Conservation (phyloP, 2,113 vertebrate genomes). For the Catharus fuscescens region DNA sequence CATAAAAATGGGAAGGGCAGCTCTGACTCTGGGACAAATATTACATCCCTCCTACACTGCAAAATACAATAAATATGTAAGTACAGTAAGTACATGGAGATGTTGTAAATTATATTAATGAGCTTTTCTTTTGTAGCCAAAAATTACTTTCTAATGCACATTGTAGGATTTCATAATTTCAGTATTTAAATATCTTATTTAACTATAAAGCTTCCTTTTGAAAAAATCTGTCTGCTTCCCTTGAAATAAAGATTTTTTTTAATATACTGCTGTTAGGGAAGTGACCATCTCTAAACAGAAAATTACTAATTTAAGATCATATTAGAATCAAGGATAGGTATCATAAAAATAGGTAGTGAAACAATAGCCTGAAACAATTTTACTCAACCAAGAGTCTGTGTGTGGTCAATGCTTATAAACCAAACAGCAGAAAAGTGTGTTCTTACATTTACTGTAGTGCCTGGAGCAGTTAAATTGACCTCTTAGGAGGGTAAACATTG, state of each 20-base stretch:
- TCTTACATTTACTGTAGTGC: neutral
- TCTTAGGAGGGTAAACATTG: constrained; percentile 50
- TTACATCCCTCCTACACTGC: neutral
- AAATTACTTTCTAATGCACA: neutral
- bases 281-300: neutral
- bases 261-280: neutral
- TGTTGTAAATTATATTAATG: neutral
- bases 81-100: neutral
- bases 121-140: neutral
- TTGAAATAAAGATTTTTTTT: neutral
- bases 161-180: neutral
- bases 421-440: neutral
- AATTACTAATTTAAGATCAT: neutral
- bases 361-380: neutral
- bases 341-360: neutral
- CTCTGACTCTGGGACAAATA: neutral
- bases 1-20: neutral
- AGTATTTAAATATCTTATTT: neutral
- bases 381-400: neutral
- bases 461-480: constrained; percentile 49
- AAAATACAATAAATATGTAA: neutral
- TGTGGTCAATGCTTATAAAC: neutral
- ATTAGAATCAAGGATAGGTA: neutral
- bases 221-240: neutral
- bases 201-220: neutral